These are phyloP conservation scores for Neofelis nebulosa DNA, from an alignment of 2,113 vertebrate species.

Conservation along the genomic window DNA sequence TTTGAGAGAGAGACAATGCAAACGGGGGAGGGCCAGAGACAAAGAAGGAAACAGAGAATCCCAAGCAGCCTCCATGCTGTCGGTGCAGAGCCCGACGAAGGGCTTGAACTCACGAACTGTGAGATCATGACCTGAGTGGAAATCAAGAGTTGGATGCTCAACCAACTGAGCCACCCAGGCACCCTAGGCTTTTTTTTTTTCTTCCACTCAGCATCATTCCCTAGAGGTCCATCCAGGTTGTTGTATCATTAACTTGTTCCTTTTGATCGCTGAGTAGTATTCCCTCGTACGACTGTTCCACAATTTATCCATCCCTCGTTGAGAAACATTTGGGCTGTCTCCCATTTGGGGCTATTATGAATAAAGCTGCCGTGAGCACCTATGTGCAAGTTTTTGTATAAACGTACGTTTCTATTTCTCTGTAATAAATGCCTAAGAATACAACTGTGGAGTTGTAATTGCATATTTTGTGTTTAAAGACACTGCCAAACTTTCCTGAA, in stretches of 20 bases:
- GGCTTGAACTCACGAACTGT: too few relatives aligned
- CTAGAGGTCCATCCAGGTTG: background rate
- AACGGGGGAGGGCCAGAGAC: too few relatives aligned
- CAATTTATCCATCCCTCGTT: background rate
- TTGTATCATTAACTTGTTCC: background rate
- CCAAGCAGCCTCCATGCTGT: too few relatives aligned
- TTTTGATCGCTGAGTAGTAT: background rate
- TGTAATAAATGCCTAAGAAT: background rate
- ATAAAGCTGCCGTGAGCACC: background rate
- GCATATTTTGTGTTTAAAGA: background rate
- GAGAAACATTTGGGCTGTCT: background rate
- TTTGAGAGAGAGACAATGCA: too few relatives aligned
- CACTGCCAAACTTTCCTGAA: background rate
- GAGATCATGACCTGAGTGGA: too few relatives aligned
- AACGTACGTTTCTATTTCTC: background rate
- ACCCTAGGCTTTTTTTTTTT: background rate
- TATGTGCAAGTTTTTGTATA: background rate
- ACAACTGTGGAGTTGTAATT: background rate
- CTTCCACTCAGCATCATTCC: background rate
- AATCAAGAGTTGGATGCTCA: too few relatives aligned
- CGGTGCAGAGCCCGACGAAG: too few relatives aligned
- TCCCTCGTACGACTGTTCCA: background rate
- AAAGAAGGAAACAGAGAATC: too few relatives aligned
- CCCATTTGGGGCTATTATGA: background rate
- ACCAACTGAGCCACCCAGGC: too few relatives aligned